Evolutionary conservation across 1,140 invertebrate species (phyloP).

Genomic region (Conopomorpha cramerella): DNA sequence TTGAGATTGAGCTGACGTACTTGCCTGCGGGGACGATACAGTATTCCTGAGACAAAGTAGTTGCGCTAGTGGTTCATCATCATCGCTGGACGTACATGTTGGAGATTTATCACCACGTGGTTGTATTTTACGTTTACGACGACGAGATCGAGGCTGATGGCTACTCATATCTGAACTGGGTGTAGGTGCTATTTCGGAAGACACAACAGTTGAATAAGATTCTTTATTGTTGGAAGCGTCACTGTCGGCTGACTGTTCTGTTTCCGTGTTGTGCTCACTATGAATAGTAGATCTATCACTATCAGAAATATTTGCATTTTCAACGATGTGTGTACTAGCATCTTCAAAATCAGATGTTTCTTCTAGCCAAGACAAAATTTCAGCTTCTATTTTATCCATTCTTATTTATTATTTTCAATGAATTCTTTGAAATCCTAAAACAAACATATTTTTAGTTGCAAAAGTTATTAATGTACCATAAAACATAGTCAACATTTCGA

Average conservation of each 20-base stretch:
- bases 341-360: neutral
- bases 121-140: neutral
- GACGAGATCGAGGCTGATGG: neutral
- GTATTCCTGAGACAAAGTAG: conserved; percentile 5
- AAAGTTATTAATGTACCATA: neutral
- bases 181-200: neutral
- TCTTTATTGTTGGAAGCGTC: neutral
- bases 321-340: neutral
- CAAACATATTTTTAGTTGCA: neutral
- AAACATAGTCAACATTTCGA: neutral
- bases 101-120: neutral
- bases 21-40: conserved; percentile 5
- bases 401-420: neutral
- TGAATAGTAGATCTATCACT: neutral
- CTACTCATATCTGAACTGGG: neutral
- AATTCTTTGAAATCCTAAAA: neutral
- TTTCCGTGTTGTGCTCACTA: neutral
- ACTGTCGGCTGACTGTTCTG: neutral
- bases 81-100: conserved; percentile 3
- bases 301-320: no score
- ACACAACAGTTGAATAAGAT: neutral
- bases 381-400: neutral
- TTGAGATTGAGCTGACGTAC: conserved; percentile 7
- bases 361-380: neutral
- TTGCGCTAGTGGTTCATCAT: conserved; percentile 7